Evolutionary conservation across 2,888 invertebrate genomes (phyloP).

Genomic region (Ochlodes sylvanus): DNA sequence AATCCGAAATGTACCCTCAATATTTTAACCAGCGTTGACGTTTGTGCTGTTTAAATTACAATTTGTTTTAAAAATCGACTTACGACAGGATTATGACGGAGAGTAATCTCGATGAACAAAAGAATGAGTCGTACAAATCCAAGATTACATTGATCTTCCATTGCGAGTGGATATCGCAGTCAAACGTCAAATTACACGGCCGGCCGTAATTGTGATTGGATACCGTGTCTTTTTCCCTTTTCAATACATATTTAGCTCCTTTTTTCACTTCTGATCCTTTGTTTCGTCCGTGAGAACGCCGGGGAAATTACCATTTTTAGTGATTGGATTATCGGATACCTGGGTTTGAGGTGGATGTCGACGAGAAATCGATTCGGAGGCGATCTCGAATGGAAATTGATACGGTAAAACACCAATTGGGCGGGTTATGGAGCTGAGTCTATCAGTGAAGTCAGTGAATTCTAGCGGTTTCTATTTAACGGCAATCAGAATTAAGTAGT

Average conservation of each 20-base stretch:
- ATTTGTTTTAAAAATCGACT: too few relatives aligned
- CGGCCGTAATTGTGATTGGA: constrained; percentile 78
- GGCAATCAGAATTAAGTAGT: too few relatives aligned
- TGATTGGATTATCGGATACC: constrained; percentile 75
- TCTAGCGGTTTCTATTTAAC: too few relatives aligned
- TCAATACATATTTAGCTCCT: constrained; percentile 48
- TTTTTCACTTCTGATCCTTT: constrained; percentile 71
- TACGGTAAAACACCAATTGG: constrained; percentile 67
- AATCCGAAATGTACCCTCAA: too few relatives aligned
- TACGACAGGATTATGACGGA: neutral
- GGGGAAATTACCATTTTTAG: constrained; percentile 83
- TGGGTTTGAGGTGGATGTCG: constrained; percentile 62
- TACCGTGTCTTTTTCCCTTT: constrained; percentile 67
- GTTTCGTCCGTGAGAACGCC: constrained; percentile 78
- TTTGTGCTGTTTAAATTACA: too few relatives aligned
- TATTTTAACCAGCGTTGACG: too few relatives aligned
- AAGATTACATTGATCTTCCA: constrained; percentile 26
- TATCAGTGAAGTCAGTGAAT: neutral
- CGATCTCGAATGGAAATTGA: constrained; percentile 62
- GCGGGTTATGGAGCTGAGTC: constrained; percentile 50
- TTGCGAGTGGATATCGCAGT: constrained; percentile 21
- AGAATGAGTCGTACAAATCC: constrained; percentile 31
- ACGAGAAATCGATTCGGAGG: constrained; percentile 61
- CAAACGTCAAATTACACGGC: constrained; percentile 64
- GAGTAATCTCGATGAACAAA: constrained; percentile 36